Conservation (phyloP, 2,888 invertebrate species). For the Rhaphigaster nebulosa region DNA sequence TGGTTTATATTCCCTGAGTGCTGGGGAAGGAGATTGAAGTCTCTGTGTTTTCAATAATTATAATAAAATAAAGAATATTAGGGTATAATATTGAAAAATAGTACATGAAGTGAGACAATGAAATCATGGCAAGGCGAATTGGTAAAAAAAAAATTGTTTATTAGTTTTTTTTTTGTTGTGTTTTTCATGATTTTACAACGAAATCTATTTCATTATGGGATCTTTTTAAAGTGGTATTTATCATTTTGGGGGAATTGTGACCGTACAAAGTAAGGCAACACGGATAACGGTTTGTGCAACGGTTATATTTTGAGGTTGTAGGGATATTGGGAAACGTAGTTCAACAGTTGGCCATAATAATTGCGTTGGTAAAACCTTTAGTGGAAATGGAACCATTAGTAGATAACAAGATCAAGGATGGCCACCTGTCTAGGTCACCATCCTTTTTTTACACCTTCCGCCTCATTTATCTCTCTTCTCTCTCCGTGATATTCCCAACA, state of each 20-base stretch:
- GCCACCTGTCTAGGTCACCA: background rate
- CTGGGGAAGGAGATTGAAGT: too few species aligned
- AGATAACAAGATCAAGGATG: background rate
- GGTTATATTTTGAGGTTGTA: background rate
- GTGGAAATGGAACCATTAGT: conserved; percentile 13
- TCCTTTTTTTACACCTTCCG: background rate
- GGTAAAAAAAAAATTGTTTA: too few species aligned
- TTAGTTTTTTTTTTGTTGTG: too few species aligned
- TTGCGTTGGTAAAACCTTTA: background rate
- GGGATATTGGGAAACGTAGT: background rate
- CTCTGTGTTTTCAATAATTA: too few species aligned
- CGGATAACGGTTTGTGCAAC: background rate
- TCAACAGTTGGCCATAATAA: background rate
- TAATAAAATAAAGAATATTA: too few species aligned
- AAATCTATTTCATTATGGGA: too few species aligned
- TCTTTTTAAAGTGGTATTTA: too few species aligned
- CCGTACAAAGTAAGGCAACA: background rate
- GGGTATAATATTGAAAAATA: too few species aligned
- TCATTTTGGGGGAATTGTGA: too few species aligned
- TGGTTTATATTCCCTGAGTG: too few species aligned
- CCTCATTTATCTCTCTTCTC: background rate
- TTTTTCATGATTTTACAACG: background rate
- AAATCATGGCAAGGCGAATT: too few species aligned
- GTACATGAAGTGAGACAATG: too few species aligned
- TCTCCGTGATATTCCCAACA: background rate